Evolutionary conservation across 2,888 invertebrate genomes (phyloP), one percentile per base, ranked within the genome.

Genomic region (Rhogogaster chlorosoma): DNA sequence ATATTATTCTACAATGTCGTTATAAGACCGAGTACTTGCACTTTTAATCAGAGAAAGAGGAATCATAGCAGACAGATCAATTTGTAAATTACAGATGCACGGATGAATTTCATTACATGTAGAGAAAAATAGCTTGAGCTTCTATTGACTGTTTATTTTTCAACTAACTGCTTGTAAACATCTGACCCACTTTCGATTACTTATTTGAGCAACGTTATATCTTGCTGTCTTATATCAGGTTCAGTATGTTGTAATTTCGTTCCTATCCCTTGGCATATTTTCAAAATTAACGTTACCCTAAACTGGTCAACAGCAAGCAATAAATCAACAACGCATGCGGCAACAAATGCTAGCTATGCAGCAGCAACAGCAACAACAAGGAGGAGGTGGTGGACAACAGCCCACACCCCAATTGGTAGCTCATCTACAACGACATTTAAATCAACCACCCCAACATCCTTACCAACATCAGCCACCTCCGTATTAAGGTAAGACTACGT

Each of bases 281-380:
- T 80, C 57, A 61, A 80, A 80, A 80, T 57, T 77, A 57, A 80
- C 78, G n/a, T 80, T 80, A 38, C 18, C 53, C 0, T 77, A 38
- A 61, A 80, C n/a, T 80, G 57, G 38, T 67, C 45, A 83, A 67
- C 83, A 83, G 83, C 83, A 83, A 88, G 91, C 93, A 77, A 91
- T 93, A 85, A 94, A 92, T 87, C 95, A 94, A 89, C 95, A 94
- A 89, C 95, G 96, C 86, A 96, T 96, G 94, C 94, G 96, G 89
- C 96, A 96, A 89, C 96, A 96, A 92, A 95, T 97, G 94, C 93
- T 97, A 88, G 95, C 95, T 38, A 95, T 96, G 94, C 96, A 96
- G 89, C 91, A 91, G 67, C 90, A 91, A 71, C 92, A 92, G 53
- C 91, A 91, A 84, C 93, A 92, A 49, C 88, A 88, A 85, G 89